Evolutionary conservation across 2,113 vertebrate species (phyloP), one percentile per base, ranked within the genome.

Genomic region (Saguinus imperator): DNA sequence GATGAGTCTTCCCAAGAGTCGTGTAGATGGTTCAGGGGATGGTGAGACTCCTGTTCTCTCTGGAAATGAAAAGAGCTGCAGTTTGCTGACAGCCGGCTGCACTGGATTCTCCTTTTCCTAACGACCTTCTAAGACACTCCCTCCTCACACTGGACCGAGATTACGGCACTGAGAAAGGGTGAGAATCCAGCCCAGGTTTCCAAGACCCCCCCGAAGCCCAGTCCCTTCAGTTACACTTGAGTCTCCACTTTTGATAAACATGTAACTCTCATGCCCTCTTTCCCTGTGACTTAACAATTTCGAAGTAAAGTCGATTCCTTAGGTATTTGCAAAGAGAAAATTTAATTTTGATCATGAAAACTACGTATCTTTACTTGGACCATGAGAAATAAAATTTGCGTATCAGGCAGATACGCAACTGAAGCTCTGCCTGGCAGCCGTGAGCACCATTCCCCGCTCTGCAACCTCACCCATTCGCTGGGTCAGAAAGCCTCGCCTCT

Each of bases 21-120:
- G 27, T 5, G 7, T 2, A 20, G 18, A 79, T 2, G 10, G 20
- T 3, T 21, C 8, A 2, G 48, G 27, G 32, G 16, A 45, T 11
- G 48, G 4, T 73, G 48, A 17, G 32, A 32, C 32, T 35, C 48
- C 48, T 10, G 76, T 10, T 52, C 45, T 11, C 76, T 77, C 48
- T 73, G 37, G 72, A 7, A 20, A 6, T 52, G 17, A n/a, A 21
- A 79, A 21, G 48, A 52, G 76, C 29, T 52, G 13, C 48, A 35
- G 18, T 20, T 21, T 52, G 40, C 5, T 27, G 8, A 52, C 29
- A 79, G 76, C 48, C 18, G 20, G 7, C 43, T 77, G 29, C 48
- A 6, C 9, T 20, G 17, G 13, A 32, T 4, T 29, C n/a, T 40
- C 37, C 9, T 8, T 25, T 58, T 18, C 55, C 3, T 25, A 83